Evolutionary conservation across 2,113 vertebrate species (phyloP).

Genomic region (Pterocles burchelli): DNA sequence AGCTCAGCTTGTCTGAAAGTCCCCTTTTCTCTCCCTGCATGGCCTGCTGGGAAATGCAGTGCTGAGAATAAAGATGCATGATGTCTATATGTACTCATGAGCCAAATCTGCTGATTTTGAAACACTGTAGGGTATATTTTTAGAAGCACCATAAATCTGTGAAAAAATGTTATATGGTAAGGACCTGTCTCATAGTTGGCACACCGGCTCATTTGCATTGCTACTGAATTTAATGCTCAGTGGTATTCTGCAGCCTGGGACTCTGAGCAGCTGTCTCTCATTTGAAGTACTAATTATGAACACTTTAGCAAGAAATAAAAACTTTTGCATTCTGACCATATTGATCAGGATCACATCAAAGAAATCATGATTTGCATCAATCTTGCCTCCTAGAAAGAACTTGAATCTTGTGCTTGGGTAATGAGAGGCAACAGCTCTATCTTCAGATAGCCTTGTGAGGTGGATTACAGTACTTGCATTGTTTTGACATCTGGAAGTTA

Average conservation of each 20-base stretch:
- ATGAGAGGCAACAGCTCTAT: background rate
- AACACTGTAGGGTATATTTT: background rate
- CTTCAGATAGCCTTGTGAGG: background rate
- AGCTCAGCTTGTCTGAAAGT: background rate
- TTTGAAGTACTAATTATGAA: background rate
- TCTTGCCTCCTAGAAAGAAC: background rate
- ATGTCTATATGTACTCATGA: background rate
- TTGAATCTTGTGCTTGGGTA: background rate
- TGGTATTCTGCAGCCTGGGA: background rate
- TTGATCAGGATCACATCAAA: background rate
- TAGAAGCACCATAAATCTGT: background rate
- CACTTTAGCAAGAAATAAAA: background rate
- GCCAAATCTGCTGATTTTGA: background rate
- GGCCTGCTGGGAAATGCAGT: background rate
- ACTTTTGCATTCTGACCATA: background rate
- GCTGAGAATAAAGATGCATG: background rate
- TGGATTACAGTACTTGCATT: background rate
- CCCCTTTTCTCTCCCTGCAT: background rate
- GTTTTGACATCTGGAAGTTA: background rate
- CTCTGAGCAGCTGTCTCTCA: background rate
- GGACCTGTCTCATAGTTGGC: background rate
- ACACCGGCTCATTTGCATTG: background rate
- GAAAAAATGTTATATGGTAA: background rate
- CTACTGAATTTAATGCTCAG: background rate
- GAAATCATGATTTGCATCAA: background rate